phyloP scores from a whole-genome alignment of 2,888 invertebrate species.

The Ormyrus thymus region DNA sequence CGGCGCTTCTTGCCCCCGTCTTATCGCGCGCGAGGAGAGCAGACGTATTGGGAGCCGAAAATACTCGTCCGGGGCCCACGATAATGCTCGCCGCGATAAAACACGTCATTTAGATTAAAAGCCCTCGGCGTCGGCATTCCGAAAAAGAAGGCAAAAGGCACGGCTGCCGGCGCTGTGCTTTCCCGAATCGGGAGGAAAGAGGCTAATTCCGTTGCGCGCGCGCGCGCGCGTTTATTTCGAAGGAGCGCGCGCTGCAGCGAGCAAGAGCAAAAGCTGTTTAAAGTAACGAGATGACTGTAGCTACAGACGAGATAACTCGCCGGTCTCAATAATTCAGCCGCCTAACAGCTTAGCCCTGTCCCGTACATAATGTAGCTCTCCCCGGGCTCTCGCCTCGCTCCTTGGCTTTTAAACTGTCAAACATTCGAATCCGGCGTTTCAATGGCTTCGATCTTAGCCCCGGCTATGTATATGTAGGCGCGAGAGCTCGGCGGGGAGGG shows the following conservation, averaged over 20 bases:
- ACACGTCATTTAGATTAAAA: conserved; percentile 72
- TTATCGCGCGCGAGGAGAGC: conserved; percentile 50
- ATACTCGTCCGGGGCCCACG: conserved; percentile 30
- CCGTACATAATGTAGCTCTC: conserved; percentile 72
- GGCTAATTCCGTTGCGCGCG: conserved; percentile 23
- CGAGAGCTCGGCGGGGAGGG: too few relatives aligned
- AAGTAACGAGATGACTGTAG: conserved; percentile 74
- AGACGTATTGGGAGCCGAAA: conserved; percentile 62
- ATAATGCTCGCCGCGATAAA: conserved; percentile 58
- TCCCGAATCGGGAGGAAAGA: conserved; percentile 36
- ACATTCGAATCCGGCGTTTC: conserved; percentile 68
- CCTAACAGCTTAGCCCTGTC: conserved; percentile 75
- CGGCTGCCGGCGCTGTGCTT: conserved; percentile 41
- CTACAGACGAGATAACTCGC: conserved; percentile 72
- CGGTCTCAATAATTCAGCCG: conserved; percentile 72
- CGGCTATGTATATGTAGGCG: conserved; percentile 16
- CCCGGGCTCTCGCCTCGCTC: conserved; percentile 57
- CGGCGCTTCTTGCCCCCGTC: conserved; percentile 23
- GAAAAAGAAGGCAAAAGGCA: conserved; percentile 34
- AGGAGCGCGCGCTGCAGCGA: conserved; percentile 7
- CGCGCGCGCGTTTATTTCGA: too few relatives aligned
- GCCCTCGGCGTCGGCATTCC: conserved; percentile 40
- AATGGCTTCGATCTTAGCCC: conserved; percentile 65
- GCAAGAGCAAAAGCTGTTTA: conserved; percentile 60
- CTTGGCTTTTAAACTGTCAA: conserved; percentile 75